These are phyloP conservation scores for Enhydra lutris DNA, from an alignment of 2,113 vertebrate genomes.

Conservation along the genomic window DNA sequence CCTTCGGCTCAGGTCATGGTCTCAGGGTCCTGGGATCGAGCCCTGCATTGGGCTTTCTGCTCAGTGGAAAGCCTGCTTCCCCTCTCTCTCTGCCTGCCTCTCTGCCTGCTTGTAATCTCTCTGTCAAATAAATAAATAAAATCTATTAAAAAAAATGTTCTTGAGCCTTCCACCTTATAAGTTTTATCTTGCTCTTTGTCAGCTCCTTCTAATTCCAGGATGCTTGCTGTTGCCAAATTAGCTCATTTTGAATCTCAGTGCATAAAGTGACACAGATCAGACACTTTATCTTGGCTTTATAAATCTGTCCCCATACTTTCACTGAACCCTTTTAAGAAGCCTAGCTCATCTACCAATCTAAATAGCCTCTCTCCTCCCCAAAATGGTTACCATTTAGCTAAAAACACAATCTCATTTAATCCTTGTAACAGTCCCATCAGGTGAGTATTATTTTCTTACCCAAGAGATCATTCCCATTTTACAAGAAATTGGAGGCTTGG, in stretches of 20 bases:
- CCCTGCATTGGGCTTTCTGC: no score
- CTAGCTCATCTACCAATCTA: not conserved
- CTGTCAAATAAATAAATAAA: no score
- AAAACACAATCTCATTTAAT: not conserved
- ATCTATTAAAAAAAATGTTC: not conserved
- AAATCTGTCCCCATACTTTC: not conserved
- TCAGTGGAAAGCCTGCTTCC: no score
- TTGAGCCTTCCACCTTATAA: not conserved
- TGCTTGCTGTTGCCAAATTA: not conserved
- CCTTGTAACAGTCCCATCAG: not conserved
- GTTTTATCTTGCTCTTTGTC: not conserved
- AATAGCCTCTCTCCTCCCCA: not conserved
- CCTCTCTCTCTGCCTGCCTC: no score
- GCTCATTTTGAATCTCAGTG: not conserved
- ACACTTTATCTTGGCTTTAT: not conserved
- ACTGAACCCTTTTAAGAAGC: not conserved
- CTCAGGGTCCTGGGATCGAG: no score
- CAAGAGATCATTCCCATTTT: not conserved
- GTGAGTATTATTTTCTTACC: not conserved
- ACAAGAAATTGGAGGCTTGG: not conserved
- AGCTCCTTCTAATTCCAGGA: not conserved
- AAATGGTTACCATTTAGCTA: not conserved
- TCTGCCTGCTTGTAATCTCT: no score
- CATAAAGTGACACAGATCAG: not conserved
- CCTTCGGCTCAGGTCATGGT: no score